Conservation (phyloP, 2,888 invertebrate species). For the Torymus auratus region DNA sequence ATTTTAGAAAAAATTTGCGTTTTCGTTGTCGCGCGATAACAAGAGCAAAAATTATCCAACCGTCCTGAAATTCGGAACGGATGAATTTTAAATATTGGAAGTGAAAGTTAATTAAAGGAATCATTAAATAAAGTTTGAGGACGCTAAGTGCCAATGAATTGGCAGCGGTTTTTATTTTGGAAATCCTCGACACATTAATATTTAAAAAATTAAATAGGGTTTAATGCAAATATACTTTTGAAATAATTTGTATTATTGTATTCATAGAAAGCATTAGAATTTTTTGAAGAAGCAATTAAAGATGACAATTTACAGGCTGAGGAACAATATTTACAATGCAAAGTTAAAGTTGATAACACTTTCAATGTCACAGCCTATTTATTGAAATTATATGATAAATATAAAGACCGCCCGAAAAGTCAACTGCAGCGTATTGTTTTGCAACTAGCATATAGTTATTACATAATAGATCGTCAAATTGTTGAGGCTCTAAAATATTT, state of each 20-base stretch:
- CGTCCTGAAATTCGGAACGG: too few relatives aligned
- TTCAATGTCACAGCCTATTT: slow-evolving; percentile 2
- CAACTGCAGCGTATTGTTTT: neutral
- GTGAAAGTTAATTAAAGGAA: too few relatives aligned
- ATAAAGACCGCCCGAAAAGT: neutral
- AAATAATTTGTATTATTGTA: neutral
- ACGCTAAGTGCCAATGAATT: too few relatives aligned
- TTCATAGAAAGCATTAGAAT: slow-evolving; percentile 27
- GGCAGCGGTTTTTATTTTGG: too few relatives aligned
- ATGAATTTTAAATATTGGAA: too few relatives aligned
- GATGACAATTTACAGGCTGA: slow-evolving; percentile 13
- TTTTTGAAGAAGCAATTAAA: slow-evolving; percentile 13
- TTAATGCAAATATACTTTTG: neutral
- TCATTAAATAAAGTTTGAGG: too few relatives aligned
- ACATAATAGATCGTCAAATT: neutral
- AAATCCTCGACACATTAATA: neutral
- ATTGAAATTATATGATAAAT: neutral
- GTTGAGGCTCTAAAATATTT: slow-evolving; percentile 10
- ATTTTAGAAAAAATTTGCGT: too few relatives aligned
- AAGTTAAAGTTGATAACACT: neutral
- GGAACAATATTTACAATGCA: slow-evolving; percentile 21
- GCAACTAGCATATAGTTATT: slow-evolving; percentile 19
- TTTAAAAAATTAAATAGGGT: neutral
- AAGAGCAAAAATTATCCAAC: too few relatives aligned
- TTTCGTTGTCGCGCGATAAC: too few relatives aligned